Conservation (phyloP, 1,140 invertebrate genomes). For the Drosophila ogumai region DNA sequence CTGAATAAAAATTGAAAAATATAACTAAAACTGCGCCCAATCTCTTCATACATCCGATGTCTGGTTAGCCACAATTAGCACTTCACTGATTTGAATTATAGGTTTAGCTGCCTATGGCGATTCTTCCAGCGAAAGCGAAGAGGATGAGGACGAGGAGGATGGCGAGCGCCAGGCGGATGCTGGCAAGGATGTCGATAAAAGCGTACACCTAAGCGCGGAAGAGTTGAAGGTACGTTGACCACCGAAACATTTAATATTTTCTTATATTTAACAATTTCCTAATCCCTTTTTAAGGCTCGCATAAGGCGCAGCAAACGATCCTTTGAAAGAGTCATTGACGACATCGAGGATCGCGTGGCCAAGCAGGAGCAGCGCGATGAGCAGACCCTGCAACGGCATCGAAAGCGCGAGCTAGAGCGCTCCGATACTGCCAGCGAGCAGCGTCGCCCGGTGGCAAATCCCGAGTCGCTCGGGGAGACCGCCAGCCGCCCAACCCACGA, state of each 20-base stretch:
- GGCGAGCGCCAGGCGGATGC: conserved; percentile 32
- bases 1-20: conserved; percentile 23
- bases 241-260: no score
- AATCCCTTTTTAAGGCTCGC: conserved; percentile 42
- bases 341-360: conserved; percentile 77
- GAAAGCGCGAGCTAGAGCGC: conserved; percentile 52
- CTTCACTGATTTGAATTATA: conserved; percentile 82
- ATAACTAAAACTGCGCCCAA: conserved; percentile 36
- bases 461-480: conserved; percentile 21
- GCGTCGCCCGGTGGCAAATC: not conserved
- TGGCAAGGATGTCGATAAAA: conserved; percentile 51
- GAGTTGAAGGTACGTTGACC: conserved; percentile 65
- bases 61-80: conserved; percentile 75
- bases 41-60: conserved; percentile 34
- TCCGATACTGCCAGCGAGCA: conserved; percentile 25
- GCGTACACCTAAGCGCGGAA: conserved; percentile 63
- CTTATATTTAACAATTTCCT: not conserved
- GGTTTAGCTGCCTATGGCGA: conserved; percentile 84
- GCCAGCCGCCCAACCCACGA: conserved; percentile 36
- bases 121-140: conserved; percentile 77
- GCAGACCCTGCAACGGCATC: conserved; percentile 62
- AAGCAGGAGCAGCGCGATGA: conserved; percentile 67
- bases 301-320: conserved; percentile 71
- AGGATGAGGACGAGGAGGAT: conserved; percentile 54
- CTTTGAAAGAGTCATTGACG: conserved; percentile 72